Evolutionary conservation across 1,140 invertebrate species (phyloP), one percentile per base, ranked within the genome.

Genomic region (Pachyrhynchus sulphureomaculatus): DNA sequence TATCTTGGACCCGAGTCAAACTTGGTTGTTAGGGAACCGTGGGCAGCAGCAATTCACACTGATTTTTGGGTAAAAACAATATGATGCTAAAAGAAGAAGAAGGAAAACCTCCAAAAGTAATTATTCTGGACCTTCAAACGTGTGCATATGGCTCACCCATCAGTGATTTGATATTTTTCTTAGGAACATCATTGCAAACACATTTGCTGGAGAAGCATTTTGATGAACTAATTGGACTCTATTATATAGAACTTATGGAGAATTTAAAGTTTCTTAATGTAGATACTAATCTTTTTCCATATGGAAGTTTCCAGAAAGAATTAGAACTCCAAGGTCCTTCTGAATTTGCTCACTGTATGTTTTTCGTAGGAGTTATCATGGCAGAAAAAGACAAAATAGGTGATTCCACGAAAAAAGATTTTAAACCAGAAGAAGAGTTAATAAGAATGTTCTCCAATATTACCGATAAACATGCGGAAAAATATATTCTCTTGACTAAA

Each of bases 21-120:
- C 21, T 44, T 41, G 6, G 6, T 15, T 13, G 2, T 15, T 24
- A 52, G 63, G 0, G 76, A 78, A 49, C 74, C 75, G 0, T 84
- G 78, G 72, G 76, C 76, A 0, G 78, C 77, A 0, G 76, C 80
- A 10, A 68, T 77, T 1, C 84, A 86, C 41, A 70, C 75, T 0
- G 84, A 86, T 68, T 75, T 84, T 18, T 85, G 83, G 84, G 72
- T 78, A 6, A 85, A 84, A 85, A 84, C 65, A 86, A 86, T 55
- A 72, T 84, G 2, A 72, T 86, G 65, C 20, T 77, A 1, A 72
- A 76, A 66, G 78, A 78, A 57, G 68, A 76, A 58, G 64, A 59
- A 1, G 71, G 67, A 0, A 37, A 69, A 15, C 72, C 80, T 0
- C 65, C 72, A 1, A 75, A 80, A 32, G 44, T 82, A 0, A 84